A percentile compares a stretch with the other conserved stretches of the same genome.
phyloP scores from a whole-genome alignment of 2,797 vertebrate genomes.

The Crocidura indochinensis region DNA sequence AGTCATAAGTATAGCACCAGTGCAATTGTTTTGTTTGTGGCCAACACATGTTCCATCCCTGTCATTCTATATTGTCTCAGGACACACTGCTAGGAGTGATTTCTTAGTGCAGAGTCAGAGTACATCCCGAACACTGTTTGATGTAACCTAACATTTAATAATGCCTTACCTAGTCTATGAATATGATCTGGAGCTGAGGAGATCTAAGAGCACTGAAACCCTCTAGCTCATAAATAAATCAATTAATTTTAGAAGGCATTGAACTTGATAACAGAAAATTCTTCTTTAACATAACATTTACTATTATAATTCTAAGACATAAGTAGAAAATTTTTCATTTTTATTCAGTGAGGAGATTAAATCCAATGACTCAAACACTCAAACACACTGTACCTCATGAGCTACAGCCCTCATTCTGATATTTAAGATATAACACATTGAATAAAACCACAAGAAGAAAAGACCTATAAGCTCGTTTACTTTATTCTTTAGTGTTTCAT shows the following conservation, averaged over 20 bases:
- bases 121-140: too few species aligned
- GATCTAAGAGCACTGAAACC: background rate
- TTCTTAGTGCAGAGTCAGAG: too few species aligned
- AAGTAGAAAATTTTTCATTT: conserved; percentile 55
- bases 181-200: background rate
- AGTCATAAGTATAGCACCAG: too few species aligned
- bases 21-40: too few species aligned
- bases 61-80: too few species aligned
- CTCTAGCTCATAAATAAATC: background rate
- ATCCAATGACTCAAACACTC: too few species aligned
- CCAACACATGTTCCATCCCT: too few species aligned
- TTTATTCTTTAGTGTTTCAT: conserved; percentile 27
- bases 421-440: conserved; percentile 52
- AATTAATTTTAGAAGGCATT: conserved; percentile 45
- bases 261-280: background rate
- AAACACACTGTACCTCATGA: too few species aligned
- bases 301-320: conserved; percentile 28
- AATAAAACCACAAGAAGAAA: conserved; percentile 49
- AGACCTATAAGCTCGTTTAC: background rate
- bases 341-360: background rate
- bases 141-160: too few species aligned
- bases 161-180: background rate
- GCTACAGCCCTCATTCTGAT: background rate
- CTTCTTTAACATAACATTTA: conserved; percentile 25
- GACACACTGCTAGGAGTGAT: too few species aligned